Evolutionary conservation across 2,797 vertebrate species (phyloP), one percentile per base, ranked within the genome.

Genomic region (Dipus sagitta): DNA sequence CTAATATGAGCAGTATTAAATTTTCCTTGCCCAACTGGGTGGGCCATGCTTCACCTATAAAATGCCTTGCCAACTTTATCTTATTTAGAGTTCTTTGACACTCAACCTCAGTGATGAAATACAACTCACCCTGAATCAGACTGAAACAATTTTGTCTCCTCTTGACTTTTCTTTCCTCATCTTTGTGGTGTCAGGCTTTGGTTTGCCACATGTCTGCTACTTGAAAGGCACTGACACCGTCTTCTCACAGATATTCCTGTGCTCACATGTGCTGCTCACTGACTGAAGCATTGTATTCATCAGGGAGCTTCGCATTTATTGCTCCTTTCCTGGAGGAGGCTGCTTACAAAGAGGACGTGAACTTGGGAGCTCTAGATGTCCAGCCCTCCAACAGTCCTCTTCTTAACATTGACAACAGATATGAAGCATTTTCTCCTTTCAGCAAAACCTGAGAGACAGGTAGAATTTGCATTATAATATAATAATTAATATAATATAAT

Each of bases 161-260:
- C n/a, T 24, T 7, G 1, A 34, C 30, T 82, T 95, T 80, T 58
- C 3, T 28, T 92, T 93, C 83, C 91, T 87, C 70, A 12, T 92
- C 52, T 92, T 95, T 23, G 12, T 87, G 58, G 58, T 94, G 47
- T 88, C 88, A 96, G 67, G n/a, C 28, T 96, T 95, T 30, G 90
- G 96, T 76, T 90, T 96, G 77, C 79, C 74, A 87, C 58, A 81
- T 97, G 78, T 81, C 75, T 79, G 24, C 91, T 95, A 60, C 92
- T 90, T 95, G 83, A 88, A 91, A 88, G 58, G 47, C n/a, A 38
- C 4, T 65, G 92, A 28, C 68, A 23, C 75, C 78, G 42, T 91
- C 75, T 96, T 96, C 89, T 77, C n/a, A 67, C 17, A 81, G 74
- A 90, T 88, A 64, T 74, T 5, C 85, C 92, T 92, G 38, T 24